Percentiles rank a stretch among this genome's conserved stretches.
These are phyloP conservation scores for Octonoba sinensis DNA, from an alignment of 2,888 invertebrate species.

Conservation along the genomic window DNA sequence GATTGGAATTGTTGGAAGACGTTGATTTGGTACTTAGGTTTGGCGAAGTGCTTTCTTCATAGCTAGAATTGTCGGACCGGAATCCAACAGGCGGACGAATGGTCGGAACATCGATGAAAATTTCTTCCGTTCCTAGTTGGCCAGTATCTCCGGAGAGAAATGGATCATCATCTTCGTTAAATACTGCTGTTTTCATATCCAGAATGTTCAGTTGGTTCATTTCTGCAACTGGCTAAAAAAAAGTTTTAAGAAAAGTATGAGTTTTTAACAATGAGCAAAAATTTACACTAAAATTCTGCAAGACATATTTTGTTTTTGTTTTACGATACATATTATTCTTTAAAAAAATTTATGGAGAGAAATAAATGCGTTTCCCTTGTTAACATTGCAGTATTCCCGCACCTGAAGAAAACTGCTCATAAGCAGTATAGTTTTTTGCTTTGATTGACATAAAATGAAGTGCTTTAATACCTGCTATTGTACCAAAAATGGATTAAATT, in stretches of 20 bases:
- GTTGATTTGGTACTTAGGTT: conserved; percentile 46
- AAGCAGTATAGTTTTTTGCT: too few species aligned
- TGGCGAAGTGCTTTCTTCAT: conserved; percentile 31
- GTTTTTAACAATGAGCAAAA: background rate
- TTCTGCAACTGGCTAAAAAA: conserved; percentile 38
- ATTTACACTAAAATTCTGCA: too few species aligned
- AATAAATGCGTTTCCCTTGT: too few species aligned
- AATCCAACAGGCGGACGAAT: conserved; percentile 65
- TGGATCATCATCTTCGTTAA: conserved; percentile 56
- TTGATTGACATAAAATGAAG: too few species aligned
- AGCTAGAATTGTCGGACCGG: conserved; percentile 28
- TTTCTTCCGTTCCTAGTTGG: conserved; percentile 65
- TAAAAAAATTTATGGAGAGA: too few species aligned
- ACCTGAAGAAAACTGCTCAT: too few species aligned
- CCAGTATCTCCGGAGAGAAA: conserved; percentile 52
- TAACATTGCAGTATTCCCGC: too few species aligned
- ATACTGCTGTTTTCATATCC: conserved; percentile 35
- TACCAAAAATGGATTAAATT: too few species aligned
- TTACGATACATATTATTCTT: too few species aligned
- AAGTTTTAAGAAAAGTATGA: background rate
- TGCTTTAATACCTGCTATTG: too few species aligned
- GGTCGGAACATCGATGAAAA: conserved; percentile 66
- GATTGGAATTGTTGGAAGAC: conserved; percentile 17
- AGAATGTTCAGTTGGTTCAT: conserved; percentile 28
- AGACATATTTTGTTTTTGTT: too few species aligned